Conservation (phyloP, 2,888 invertebrate genomes). For the Drosophila tripunctata region DNA sequence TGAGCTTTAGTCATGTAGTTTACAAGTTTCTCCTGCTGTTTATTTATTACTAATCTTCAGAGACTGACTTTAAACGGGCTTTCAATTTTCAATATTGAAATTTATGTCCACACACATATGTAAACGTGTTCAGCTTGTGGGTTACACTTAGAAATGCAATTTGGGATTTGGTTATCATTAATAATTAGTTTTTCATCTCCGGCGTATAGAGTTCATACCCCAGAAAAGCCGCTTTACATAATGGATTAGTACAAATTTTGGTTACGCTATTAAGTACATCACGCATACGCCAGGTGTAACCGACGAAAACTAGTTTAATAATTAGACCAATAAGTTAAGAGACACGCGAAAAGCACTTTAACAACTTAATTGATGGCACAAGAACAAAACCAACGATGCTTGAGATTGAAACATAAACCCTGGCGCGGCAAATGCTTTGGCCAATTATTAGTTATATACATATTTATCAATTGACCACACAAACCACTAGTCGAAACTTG, state of each 20-base stretch:
- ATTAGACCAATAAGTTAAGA: slow-evolving; percentile 12
- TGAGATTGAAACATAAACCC: slow-evolving; percentile 3
- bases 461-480: slow-evolving; percentile 40
- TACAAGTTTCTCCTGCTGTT: background rate
- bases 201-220: background rate
- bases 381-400: slow-evolving; percentile 2
- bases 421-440: slow-evolving; percentile 3
- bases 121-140: background rate
- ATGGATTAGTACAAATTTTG: slow-evolving; percentile 1
- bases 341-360: slow-evolving; percentile 15
- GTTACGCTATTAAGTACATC: background rate
- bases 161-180: slow-evolving; percentile 1
- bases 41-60: background rate
- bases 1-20: background rate
- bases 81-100: background rate
- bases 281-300: slow-evolving; percentile 8
- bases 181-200: slow-evolving; percentile 26
- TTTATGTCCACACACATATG: background rate
- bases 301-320: slow-evolving; percentile 14
- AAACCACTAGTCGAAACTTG: background rate
- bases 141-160: background rate
- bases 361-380: slow-evolving; percentile 35
- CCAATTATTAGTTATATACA: slow-evolving; percentile 34
- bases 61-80: background rate
- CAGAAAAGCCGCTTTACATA: slow-evolving; percentile 16